Conservation (phyloP, 35 echinoderm and acorn worm genomes). For the Heliocidaris erythrogramma region DNA sequence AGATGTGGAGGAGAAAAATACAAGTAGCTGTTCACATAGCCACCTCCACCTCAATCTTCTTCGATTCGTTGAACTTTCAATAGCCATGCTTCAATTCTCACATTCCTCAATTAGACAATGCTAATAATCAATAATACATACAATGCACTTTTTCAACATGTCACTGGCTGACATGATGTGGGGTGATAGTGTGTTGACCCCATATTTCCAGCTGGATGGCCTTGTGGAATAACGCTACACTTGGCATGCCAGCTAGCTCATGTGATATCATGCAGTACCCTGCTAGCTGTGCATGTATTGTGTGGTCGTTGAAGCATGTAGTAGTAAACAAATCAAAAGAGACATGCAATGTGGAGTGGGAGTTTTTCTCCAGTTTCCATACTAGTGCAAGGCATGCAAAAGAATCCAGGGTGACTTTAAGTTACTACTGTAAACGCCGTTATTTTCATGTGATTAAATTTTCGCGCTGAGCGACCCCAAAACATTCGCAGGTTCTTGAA, state of each 20-base stretch:
- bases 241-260: too few species aligned
- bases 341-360: too few species aligned
- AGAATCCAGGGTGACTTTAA: too few species aligned
- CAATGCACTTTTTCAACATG: background rate
- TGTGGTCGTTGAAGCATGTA: too few species aligned
- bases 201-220: background rate
- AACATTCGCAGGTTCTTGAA: too few species aligned
- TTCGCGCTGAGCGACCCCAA: too few species aligned
- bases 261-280: too few species aligned
- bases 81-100: background rate
- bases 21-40: background rate
- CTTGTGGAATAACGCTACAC: background rate
- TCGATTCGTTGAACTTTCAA: background rate
- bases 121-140: background rate
- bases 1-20: background rate
- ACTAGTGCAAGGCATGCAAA: too few species aligned
- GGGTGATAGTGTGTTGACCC: background rate
- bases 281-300: background rate
- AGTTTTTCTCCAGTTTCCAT: too few species aligned
- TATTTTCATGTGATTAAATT: too few species aligned
- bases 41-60: background rate
- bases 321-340: too few species aligned
- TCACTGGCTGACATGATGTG: background rate
- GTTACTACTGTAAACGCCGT: too few species aligned
- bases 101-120: background rate